Base-by-base conservation (phyloP, 2,888 invertebrate species). In the Dinocampus coccinellae region DNA sequence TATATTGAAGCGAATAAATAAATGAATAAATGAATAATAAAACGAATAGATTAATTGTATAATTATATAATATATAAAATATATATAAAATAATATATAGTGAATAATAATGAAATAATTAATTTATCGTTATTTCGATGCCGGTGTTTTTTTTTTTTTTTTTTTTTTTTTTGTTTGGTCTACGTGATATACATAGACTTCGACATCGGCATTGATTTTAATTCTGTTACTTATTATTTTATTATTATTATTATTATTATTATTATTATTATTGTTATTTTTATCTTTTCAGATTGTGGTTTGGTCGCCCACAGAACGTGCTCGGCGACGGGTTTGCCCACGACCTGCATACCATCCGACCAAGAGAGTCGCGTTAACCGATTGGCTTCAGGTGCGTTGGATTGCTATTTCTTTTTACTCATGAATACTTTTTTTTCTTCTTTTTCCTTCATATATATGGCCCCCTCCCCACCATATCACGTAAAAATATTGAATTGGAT, bases 281-380 rank as follows among this genome's bases (percentile, higher is more conserved):
- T 68, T 73, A 68, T 69, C 72, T 72, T 79, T 80, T 78, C 85
- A 92, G 91, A 90, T 82, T 94, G 94, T 86, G 93, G 93, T 70
- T 88, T 93, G 79, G 91, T 93, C 74, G 91, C 92, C 77, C 94
- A 94, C 87, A 89, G 92, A 75, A 92, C 92, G 75, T 94, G 93
- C 86, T 90, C 91, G 60, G 91, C 91, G 53, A 91, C 91, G 71
- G 92, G 92, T 73, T 87, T 92, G 76, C 90, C 91, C 60, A 78
- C 81, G 66, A 86, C 89, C 71, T 92, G 92, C 84, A 84, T 89
- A 74, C 87, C 89, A 73, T 85, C 83, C 57, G 83, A 84, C 66
- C 81, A 80, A 76, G 82, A 82, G 73, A 79, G 78, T 70, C 84
- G 82, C 60, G 79, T 78, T 78, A 82, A 80, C 75, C 83, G 84